Conservation (phyloP, 2,888 invertebrate species). For the Aelia acuminata region DNA sequence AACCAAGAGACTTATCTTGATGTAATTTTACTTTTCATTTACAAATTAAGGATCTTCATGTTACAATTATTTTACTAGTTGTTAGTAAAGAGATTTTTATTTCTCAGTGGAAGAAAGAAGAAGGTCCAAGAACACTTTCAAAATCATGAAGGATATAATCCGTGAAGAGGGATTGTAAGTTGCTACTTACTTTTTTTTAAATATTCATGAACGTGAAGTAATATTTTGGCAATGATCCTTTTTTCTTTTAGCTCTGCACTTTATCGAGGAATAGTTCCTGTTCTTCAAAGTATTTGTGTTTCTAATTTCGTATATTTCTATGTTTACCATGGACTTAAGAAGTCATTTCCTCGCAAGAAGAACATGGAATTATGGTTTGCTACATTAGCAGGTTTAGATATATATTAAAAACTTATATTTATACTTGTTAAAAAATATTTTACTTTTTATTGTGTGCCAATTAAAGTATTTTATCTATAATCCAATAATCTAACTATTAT, state of each 20-base stretch:
- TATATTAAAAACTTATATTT: too few relatives aligned
- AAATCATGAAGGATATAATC: slow-evolving; percentile 77
- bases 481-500: neutral
- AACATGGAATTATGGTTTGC: slow-evolving; percentile 83
- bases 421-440: neutral
- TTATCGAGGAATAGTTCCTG: slow-evolving; percentile 86
- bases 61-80: neutral
- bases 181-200: too few relatives aligned
- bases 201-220: slow-evolving; percentile 1
- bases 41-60: neutral
- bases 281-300: slow-evolving; percentile 85
- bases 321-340: slow-evolving; percentile 87
- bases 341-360: slow-evolving; percentile 70
- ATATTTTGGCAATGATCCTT: slow-evolving; percentile 59
- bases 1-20: neutral
- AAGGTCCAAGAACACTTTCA: slow-evolving; percentile 77
- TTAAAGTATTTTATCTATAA: neutral
- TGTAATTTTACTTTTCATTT: neutral
- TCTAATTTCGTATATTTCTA: slow-evolving; percentile 97
- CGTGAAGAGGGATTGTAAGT: slow-evolving; percentile 79
- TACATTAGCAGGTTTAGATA: slow-evolving; percentile 78
- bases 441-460: neutral
- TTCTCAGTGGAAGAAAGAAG: slow-evolving; percentile 71
- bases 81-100: neutral
- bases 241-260: slow-evolving; percentile 73